A percentile compares a stretch with the other conserved stretches of the same genome.
Conservation (phyloP, 2,113 vertebrate species). For the rabbit (Oryctolagus cuniculus) region mOryCun1.1 NC_091440.1:71139501-71140000, state of each 20-base stretch:
- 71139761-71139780: too few species aligned
- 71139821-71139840: too few species aligned
- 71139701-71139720: neutral
- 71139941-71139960: too few species aligned
- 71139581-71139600: neutral
- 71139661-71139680: neutral
- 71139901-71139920: too few species aligned
- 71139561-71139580: neutral
- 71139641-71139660: slow-evolving; percentile 15
- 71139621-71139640: neutral
- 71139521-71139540: slow-evolving; percentile 37
- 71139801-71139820: too few species aligned
- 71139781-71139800: too few species aligned
- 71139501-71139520: neutral
- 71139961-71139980: too few species aligned
- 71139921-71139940: too few species aligned
- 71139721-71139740: neutral
- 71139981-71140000: too few species aligned
- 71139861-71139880: too few species aligned
- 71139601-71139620: neutral
- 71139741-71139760: slow-evolving; percentile 19
- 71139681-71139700: neutral
- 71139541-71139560: neutral
- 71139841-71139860: too few species aligned
- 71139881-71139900: too few species aligned